Percentiles rank a stretch among this genome's conserved stretches.
These are phyloP conservation scores for Chloroceryle aenea DNA, from an alignment of 2,113 vertebrate genomes.

Conservation along the genomic window DNA sequence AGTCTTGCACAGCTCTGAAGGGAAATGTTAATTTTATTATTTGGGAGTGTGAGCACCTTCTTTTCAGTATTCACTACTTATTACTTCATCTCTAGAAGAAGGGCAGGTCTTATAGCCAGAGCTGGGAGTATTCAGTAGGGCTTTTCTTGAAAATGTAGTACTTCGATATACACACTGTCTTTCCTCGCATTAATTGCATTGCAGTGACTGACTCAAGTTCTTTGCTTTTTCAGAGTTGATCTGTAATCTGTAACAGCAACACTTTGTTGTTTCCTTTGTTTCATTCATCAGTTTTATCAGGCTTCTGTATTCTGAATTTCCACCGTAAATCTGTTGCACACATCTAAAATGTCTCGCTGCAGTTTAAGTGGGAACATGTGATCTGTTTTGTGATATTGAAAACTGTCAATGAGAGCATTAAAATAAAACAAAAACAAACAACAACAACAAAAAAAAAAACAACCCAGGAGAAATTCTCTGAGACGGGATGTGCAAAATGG, in stretches of 20 bases:
- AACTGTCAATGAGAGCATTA: neutral
- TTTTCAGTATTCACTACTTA: neutral
- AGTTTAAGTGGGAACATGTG: neutral
- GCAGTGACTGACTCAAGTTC: neutral
- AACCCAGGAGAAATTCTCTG: neutral
- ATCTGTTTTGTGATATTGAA: neutral
- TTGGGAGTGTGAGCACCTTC: neutral
- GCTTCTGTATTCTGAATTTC: neutral
- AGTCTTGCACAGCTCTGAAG: neutral
- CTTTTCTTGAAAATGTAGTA: neutral
- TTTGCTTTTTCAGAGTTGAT: neutral
- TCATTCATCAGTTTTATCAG: neutral
- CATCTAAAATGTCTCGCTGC: conserved; percentile 20
- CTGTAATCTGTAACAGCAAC: neutral
- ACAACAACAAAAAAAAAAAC: too few species aligned
- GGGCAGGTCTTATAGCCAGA: neutral
- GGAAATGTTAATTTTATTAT: neutral
- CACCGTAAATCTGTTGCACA: neutral
- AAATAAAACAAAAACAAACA: too few species aligned
- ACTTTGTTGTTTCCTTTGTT: neutral
- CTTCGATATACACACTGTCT: neutral
- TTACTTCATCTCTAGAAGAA: neutral
- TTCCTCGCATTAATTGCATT: neutral
- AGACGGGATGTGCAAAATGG: neutral
- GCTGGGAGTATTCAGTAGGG: neutral